Conservation (phyloP, 2,888 invertebrate genomes). For the Torymus aiolomorphi region DNA sequence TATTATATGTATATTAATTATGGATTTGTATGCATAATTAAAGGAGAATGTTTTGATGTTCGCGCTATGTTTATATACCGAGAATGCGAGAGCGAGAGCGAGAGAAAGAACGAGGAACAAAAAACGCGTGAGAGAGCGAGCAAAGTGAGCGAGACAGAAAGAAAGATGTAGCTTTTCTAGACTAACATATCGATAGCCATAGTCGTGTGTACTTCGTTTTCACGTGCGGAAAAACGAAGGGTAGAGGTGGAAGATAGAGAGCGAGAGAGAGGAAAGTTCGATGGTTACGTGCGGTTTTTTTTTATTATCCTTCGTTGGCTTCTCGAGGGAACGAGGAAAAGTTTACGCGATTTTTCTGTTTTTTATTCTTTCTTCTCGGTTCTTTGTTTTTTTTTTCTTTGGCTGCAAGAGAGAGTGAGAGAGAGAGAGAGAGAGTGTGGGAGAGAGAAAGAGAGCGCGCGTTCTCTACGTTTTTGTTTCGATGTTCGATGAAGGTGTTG, state of each 20-base stretch:
- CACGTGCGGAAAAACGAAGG: slow-evolving; percentile 46
- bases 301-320: background rate
- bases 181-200: slow-evolving; percentile 70
- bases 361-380: too few relatives aligned
- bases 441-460: too few relatives aligned
- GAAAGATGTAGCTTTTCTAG: slow-evolving; percentile 65
- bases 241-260: slow-evolving; percentile 24
- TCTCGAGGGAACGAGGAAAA: too few relatives aligned
- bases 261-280: background rate
- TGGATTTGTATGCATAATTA: slow-evolving; percentile 70
- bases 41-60: slow-evolving; percentile 67
- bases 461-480: too few relatives aligned
- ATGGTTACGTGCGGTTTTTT: slow-evolving; percentile 1
- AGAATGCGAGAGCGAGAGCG: slow-evolving; percentile 40
- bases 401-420: too few relatives aligned
- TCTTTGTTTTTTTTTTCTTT: too few relatives aligned
- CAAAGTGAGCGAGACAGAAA: slow-evolving; percentile 39
- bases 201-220: slow-evolving; percentile 60
- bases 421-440: too few relatives aligned
- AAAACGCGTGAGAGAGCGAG: background rate
- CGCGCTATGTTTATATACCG: slow-evolving; percentile 66
- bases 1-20: slow-evolving; percentile 67
- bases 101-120: slow-evolving; percentile 37
- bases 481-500: background rate
- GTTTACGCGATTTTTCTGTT: too few relatives aligned